These are phyloP conservation scores for Carcina quercana DNA, from an alignment of 2,888 invertebrate species.

Conservation along the genomic window DNA sequence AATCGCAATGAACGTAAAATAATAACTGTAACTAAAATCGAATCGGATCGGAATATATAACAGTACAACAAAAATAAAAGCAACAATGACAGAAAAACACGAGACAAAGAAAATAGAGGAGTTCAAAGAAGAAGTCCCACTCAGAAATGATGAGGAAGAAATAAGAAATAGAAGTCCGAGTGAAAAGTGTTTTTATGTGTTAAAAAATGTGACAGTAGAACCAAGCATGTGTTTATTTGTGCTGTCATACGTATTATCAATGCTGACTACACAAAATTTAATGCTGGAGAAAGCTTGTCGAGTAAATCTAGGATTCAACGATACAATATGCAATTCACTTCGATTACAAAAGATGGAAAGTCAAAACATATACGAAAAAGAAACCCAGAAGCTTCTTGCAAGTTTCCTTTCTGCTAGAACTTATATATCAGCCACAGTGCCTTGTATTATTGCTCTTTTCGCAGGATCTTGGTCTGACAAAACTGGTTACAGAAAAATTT, in stretches of 20 bases:
- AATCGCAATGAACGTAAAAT: no score
- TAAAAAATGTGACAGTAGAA: constrained; percentile 46
- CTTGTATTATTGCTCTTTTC: constrained; percentile 84
- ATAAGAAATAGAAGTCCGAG: constrained; percentile 21
- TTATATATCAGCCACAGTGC: constrained; percentile 84
- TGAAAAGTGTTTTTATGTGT: constrained; percentile 23
- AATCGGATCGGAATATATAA: neutral
- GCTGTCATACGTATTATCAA: constrained; percentile 55
- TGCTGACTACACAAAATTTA: constrained; percentile 84
- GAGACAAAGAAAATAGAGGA: constrained; percentile 23
- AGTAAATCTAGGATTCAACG: constrained; percentile 82
- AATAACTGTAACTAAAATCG: no score
- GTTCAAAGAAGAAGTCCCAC: constrained; percentile 24
- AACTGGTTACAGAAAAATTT: constrained; percentile 79
- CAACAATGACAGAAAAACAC: constrained; percentile 10
- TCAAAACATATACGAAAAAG: constrained; percentile 65
- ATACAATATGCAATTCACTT: constrained; percentile 82
- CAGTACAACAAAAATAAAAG: neutral
- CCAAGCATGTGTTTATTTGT: constrained; percentile 43
- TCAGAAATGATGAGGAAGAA: constrained; percentile 8
- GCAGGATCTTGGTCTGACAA: constrained; percentile 84
- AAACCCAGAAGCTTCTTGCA: constrained; percentile 80
- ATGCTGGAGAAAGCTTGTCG: constrained; percentile 89
- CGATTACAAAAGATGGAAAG: constrained; percentile 77
- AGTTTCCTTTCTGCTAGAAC: constrained; percentile 86